phyloP scores from a whole-genome alignment of 2,113 vertebrate genomes.

The Eclectus roratus region DNA sequence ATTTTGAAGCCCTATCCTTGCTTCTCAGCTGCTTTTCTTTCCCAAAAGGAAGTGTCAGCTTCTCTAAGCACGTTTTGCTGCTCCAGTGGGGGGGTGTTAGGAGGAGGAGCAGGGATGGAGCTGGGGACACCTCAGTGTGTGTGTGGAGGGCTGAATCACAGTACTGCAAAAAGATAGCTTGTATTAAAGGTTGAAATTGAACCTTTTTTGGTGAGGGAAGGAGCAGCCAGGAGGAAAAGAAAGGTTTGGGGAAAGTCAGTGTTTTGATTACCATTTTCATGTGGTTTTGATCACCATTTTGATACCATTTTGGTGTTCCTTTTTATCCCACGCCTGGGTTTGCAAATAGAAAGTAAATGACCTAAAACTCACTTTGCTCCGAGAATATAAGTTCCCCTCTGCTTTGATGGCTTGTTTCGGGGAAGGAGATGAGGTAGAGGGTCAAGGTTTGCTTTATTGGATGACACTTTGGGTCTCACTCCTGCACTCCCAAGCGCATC shows the following conservation, averaged over 20 bases:
- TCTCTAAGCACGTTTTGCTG: rapidly evolving
- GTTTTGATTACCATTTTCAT: background rate
- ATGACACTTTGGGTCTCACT: background rate
- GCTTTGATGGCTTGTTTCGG: conserved; percentile 5
- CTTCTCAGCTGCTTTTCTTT: background rate
- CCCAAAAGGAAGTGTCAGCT: background rate
- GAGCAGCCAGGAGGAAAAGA: background rate
- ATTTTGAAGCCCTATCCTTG: background rate
- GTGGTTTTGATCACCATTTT: background rate
- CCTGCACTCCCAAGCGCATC: background rate
- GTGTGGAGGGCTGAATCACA: rapidly evolving
- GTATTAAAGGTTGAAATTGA: background rate
- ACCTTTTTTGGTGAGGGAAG: background rate
- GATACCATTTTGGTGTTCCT: rapidly evolving
- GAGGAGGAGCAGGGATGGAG: background rate
- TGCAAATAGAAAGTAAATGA: background rate
- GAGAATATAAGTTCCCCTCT: background rate
- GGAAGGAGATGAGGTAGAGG: background rate
- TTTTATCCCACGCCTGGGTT: rapidly evolving
- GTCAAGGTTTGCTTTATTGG: background rate
- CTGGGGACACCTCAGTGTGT: rapidly evolving
- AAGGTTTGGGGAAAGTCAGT: background rate
- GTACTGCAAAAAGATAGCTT: background rate
- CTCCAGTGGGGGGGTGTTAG: background rate
- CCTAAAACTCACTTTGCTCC: background rate